A percentile compares a stretch with the other conserved stretches of the same genome.
These are phyloP conservation scores for Pomacea canaliculata DNA, from an alignment of 2,888 invertebrate species.

Conservation along the genomic window DNA sequence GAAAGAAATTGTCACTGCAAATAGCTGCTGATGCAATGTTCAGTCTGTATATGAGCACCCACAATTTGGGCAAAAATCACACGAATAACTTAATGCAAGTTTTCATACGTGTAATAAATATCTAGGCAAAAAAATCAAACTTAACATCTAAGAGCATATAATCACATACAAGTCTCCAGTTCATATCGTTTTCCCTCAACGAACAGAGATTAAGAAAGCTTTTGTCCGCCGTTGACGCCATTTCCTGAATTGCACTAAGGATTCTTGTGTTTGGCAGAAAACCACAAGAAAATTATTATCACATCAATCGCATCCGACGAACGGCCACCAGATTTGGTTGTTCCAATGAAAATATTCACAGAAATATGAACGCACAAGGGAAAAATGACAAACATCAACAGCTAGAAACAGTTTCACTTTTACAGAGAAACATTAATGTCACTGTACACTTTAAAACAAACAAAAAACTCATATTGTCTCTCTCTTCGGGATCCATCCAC, in stretches of 20 bases:
- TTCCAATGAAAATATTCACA: slow-evolving; percentile 1
- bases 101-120: slow-evolving; percentile 19
- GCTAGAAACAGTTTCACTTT: no score
- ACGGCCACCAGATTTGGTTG: slow-evolving; percentile 19
- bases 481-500: neutral
- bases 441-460: neutral
- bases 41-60: slow-evolving; percentile 15
- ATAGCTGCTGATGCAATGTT: slow-evolving; percentile 10
- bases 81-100: slow-evolving; percentile 5
- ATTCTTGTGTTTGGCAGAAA: slow-evolving; percentile 23
- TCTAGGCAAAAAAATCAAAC: slow-evolving; percentile 12
- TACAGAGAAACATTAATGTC: neutral
- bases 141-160: slow-evolving; percentile 17
- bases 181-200: neutral
- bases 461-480: neutral
- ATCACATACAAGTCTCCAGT: neutral
- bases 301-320: slow-evolving; percentile 21
- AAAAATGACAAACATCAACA: neutral
- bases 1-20: slow-evolving; percentile 2
- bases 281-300: slow-evolving; percentile 11
- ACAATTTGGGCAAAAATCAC: slow-evolving; percentile 12
- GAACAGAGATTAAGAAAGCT: neutral
- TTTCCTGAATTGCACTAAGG: slow-evolving; percentile 19
- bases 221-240: no score
- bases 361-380: slow-evolving; percentile 10